Percentiles rank a stretch among this genome's conserved stretches.
Evolutionary conservation across 1,140 invertebrate genomes (phyloP).

Genomic region (Leptonema lineaticorne): DNA sequence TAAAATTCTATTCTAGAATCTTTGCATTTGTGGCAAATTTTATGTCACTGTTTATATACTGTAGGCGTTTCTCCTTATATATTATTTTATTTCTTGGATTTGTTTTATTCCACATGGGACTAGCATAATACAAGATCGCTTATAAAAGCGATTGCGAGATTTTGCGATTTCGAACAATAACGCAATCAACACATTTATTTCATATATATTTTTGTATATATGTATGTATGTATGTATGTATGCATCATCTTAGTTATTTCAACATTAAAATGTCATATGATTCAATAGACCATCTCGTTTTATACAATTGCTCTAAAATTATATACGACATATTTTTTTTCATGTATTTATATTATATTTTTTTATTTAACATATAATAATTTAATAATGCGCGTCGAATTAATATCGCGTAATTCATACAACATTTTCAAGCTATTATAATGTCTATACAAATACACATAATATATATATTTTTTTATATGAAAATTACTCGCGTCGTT

Average conservation of each 20-base stretch:
- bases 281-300: not conserved
- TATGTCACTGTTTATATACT: not conserved
- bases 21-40: not conserved
- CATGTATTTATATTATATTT: not conserved
- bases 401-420: too few relatives aligned
- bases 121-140: not conserved
- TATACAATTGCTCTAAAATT: not conserved
- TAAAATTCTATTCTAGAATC: too few relatives aligned
- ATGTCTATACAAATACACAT: too few relatives aligned
- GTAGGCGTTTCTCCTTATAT: not conserved
- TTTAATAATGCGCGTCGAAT: too few relatives aligned
- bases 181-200: constrained; percentile 10
- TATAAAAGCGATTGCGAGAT: too few relatives aligned
- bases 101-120: not conserved
- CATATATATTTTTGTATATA: too few relatives aligned
- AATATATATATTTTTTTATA: too few relatives aligned
- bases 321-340: not conserved
- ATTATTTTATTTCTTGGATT: not conserved
- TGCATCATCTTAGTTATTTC: not conserved
- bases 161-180: not conserved
- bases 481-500: too few relatives aligned
- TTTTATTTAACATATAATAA: not conserved
- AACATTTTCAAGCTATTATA: too few relatives aligned
- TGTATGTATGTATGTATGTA: not conserved
- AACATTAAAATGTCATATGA: not conserved